Conservation (phyloP, 2,797 vertebrate species). For the Hylomyscus alleni region DNA sequence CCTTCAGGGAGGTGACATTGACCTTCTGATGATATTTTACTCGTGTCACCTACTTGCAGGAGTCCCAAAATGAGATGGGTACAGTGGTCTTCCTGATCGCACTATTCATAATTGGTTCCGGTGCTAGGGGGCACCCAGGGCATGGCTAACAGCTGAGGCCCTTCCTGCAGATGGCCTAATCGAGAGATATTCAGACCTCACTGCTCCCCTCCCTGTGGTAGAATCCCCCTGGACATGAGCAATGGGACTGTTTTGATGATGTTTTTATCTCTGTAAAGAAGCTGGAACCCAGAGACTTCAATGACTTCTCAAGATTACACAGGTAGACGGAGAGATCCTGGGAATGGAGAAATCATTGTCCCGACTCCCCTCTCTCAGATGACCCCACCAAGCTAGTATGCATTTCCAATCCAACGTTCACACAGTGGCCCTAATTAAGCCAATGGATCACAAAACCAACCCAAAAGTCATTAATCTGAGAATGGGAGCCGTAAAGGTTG, state of each 20-base stretch:
- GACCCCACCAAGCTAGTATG: not conserved
- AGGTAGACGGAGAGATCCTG: not conserved
- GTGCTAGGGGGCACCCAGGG: not conserved
- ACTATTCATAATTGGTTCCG: not conserved
- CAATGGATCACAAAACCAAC: not conserved
- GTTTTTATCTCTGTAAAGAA: slow-evolving; percentile 43
- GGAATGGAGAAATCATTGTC: not conserved
- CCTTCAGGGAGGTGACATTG: not conserved
- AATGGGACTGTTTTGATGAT: not conserved
- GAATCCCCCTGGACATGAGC: not conserved
- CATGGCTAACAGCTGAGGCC: not conserved
- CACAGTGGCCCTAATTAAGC: not conserved
- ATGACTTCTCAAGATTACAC: slow-evolving; percentile 11
- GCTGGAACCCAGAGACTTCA: not conserved
- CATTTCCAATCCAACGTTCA: not conserved
- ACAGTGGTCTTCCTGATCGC: not conserved
- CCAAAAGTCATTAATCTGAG: not conserved
- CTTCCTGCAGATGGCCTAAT: slow-evolving; percentile 14
- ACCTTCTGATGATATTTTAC: not conserved
- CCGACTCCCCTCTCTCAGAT: not conserved
- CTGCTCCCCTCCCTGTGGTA: not conserved
- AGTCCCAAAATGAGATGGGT: not conserved
- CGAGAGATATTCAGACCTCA: not conserved
- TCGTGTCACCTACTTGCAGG: not conserved
- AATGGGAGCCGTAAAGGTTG: not conserved